Percentiles rank a stretch among this genome's conserved stretches.
Evolutionary conservation across 2,888 invertebrate genomes (phyloP).

Genomic region (Cyclophora punctaria): DNA sequence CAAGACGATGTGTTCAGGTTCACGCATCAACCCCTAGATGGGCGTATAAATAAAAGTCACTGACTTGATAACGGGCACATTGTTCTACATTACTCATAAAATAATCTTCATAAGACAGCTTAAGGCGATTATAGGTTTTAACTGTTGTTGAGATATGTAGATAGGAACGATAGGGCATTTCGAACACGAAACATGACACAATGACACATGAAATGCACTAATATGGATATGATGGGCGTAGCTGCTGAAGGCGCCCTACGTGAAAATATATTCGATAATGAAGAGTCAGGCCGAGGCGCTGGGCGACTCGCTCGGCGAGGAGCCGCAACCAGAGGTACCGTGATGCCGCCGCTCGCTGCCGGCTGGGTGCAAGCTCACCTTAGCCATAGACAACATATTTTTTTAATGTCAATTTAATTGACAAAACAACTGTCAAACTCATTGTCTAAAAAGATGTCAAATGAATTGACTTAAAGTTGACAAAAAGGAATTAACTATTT

Average conservation of each 20-base stretch:
- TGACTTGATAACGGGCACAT: slow-evolving; percentile 14
- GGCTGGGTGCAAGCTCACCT: neutral
- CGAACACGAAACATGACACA: slow-evolving; percentile 18
- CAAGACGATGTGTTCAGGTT: neutral
- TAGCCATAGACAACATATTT: neutral
- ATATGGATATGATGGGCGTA: slow-evolving; percentile 57
- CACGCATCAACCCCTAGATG: slow-evolving; percentile 3
- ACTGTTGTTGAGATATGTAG: neutral
- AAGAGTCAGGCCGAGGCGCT: slow-evolving; percentile 88
- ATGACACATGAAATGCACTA: slow-evolving; percentile 26
- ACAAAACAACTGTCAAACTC: neutral
- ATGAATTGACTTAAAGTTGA: no score
- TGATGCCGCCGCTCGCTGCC: slow-evolving; percentile 39
- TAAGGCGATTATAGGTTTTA: slow-evolving; percentile 5
- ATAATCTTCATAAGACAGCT: slow-evolving; percentile 12
- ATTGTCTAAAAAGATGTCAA: no score
- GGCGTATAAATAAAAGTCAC: slow-evolving; percentile 14
- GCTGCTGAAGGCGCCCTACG: slow-evolving; percentile 97
- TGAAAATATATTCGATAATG: slow-evolving; percentile 96
- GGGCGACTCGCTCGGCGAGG: slow-evolving; percentile 70
- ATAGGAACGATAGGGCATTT: neutral
- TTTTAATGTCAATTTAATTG: neutral
- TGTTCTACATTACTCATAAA: slow-evolving; percentile 8
- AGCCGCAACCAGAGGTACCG: slow-evolving; percentile 66
- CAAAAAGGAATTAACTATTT: no score